Base-by-base conservation (phyloP, 2,888 invertebrate species). In the Caenorhabditis sp. region DNA sequence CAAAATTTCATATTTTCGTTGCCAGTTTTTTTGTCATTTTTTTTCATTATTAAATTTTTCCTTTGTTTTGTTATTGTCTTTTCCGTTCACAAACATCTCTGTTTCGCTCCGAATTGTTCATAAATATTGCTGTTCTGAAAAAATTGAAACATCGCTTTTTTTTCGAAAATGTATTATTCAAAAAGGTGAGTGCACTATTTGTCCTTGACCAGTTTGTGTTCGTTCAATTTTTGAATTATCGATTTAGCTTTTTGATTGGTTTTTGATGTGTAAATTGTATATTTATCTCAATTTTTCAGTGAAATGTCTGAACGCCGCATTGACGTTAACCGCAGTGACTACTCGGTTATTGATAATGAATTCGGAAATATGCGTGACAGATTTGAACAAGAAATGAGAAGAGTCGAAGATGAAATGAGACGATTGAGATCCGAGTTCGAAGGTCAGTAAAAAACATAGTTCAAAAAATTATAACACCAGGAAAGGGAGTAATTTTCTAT, bases 391-490 rank as follows among this genome's bases (percentile, higher is more conserved):
- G 96, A 97, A 91, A 96, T 97, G 96, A 92, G 93, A 88, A 94
- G 95, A 91, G 96, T 97, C 94, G 96, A 97, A 91, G 95, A 95
- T 88, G 96, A 96, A 91, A 96, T 96, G 96, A 79, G 76, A 59
- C 83, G 88, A 43, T 82, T 88, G 63, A 82, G 88, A 36, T 80
- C 77, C 43, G 88, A 88, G 59, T 86, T 87, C 68, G 85, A 85
- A 72, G 86, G 86, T 81, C 26, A 25, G 26, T 56, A 20, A 12
- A 31, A 31, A 31, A 31, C 10, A 31, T n/a, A n/a, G n/a, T 31
- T 31, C 31, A 31, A 31, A 31, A 31, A 31, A 31, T 31, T n/a
- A n/a, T n/a, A n/a, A n/a, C n/a, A n/a, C n/a, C n/a, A n/a, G n/a
- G n/a, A n/a, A n/a, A n/a, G n/a, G n/a, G n/a, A 36, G 7, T 36